Conservation (phyloP, 2,797 vertebrate genomes). For the Sus cebifrons region DNA sequence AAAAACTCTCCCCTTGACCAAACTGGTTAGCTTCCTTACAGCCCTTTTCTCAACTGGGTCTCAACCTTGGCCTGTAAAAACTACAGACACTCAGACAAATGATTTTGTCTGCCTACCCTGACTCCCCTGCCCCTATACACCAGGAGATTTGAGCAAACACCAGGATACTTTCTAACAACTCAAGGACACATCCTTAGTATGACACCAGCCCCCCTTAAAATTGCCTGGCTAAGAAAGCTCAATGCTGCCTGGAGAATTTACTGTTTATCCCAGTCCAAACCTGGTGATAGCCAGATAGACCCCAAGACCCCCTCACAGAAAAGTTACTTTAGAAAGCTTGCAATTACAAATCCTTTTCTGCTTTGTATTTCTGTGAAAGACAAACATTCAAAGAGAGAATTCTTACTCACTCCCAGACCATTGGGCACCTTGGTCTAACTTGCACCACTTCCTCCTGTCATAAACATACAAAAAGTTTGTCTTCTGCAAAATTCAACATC, state of each 20-base stretch:
- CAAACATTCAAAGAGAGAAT: not conserved
- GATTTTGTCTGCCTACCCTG: not conserved
- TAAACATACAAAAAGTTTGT: slow-evolving; percentile 20
- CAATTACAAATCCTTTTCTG: slow-evolving; percentile 1
- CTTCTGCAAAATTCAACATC: no score
- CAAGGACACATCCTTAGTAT: not conserved
- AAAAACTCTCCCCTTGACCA: slow-evolving; percentile 1
- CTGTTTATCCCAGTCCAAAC: not conserved
- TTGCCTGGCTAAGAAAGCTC: not conserved
- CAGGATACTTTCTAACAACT: not conserved
- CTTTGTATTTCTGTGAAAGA: slow-evolving; percentile 24
- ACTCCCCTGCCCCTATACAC: not conserved
- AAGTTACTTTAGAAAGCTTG: slow-evolving; percentile 33
- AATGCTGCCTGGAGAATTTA: not conserved
- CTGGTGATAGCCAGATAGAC: not conserved
- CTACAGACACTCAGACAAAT: not conserved
- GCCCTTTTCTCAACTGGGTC: not conserved
- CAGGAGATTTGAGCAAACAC: not conserved
- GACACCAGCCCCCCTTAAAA: not conserved
- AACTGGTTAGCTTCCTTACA: not conserved
- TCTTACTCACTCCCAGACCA: not conserved
- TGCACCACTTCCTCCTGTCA: not conserved
- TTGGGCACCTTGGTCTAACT: not conserved
- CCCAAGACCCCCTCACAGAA: not conserved
- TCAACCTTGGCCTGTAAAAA: not conserved